phyloP scores from a whole-genome alignment of 2,113 vertebrate genomes.

The Neotragus moschatus region DNA sequence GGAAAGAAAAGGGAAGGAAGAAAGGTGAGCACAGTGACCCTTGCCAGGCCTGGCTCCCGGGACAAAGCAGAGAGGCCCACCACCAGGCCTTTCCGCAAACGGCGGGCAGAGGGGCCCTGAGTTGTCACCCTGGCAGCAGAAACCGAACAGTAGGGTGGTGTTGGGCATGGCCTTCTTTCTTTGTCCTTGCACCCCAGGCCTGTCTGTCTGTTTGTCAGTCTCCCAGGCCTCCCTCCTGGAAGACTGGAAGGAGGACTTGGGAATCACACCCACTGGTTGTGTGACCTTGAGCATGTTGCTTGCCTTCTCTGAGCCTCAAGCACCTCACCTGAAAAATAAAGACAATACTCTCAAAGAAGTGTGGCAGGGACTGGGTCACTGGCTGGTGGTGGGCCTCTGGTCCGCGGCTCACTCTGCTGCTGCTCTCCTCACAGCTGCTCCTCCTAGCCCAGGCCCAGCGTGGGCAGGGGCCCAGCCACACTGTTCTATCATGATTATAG shows the following conservation, averaged over 20 bases:
- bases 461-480: neutral
- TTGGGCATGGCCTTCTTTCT: accelerated
- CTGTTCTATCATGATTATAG: accelerated
- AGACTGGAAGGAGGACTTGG: neutral
- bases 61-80: neutral
- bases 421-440: neutral
- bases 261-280: neutral
- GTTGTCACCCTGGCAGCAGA: neutral
- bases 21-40: too few relatives aligned
- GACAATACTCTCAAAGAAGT: neutral
- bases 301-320: neutral
- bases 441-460: accelerated
- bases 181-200: neutral
- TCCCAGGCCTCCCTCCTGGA: neutral
- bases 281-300: neutral
- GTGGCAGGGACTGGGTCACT: neutral
- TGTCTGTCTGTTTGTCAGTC: neutral
- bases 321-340: neutral
- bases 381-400: neutral
- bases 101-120: neutral
- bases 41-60: neutral
- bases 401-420: neutral
- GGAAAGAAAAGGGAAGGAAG: neutral
- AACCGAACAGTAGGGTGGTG: neutral
- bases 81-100: neutral